Evolutionary conservation across 1,140 invertebrate genomes (phyloP), one percentile per base, ranked within the genome.

Genomic region (Probaryconus sp.): DNA sequence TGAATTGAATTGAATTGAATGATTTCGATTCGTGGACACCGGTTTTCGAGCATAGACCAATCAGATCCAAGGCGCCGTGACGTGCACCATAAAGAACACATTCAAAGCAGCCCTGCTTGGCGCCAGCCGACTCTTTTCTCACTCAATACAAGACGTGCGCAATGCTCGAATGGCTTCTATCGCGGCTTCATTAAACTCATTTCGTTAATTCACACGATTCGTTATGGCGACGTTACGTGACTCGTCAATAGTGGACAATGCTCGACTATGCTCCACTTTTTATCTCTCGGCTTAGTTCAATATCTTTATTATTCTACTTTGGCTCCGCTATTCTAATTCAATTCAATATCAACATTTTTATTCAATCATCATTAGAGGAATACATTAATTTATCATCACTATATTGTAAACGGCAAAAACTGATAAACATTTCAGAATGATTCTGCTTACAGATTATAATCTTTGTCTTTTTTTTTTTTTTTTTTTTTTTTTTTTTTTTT

Each of bases 41-140:
- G 43, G 21, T 48, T 67, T 53, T 67, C 33, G 24, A 40, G 13
- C 31, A 17, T 35, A 48, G 50, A 30, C 16, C 45, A 55, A 56
- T 67, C 48, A 55, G 30, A 42, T 20, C 13, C 11, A 9, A 20
- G 48, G 61, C 73, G 76, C 67, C 74, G 79, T 77, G 74, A 75
- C 71, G 73, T 63, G 76, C 55, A 78, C 78, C 76, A 82, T 80
- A 80, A 82, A 83, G 78, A 78, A 65, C 76, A 75, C 77, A 79
- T 80, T 80, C 79, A 70, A 83, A 81, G 80, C 78, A 80, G 80
- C 77, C 69, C 51, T 67, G 76, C 74, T 76, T 76, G 81, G 80
- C 82, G 76, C 77, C 81, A 81, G 74, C 63, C 76, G 70, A 51
- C 69, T 79, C 72, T 78, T 81, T 81, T 79, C 74, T 67, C 47